A percentile compares a stretch with the other conserved stretches of the same genome.
These are phyloP conservation scores for Bhutanitis thaidina DNA, from an alignment of 2,888 invertebrate genomes.

Conservation along the genomic window DNA sequence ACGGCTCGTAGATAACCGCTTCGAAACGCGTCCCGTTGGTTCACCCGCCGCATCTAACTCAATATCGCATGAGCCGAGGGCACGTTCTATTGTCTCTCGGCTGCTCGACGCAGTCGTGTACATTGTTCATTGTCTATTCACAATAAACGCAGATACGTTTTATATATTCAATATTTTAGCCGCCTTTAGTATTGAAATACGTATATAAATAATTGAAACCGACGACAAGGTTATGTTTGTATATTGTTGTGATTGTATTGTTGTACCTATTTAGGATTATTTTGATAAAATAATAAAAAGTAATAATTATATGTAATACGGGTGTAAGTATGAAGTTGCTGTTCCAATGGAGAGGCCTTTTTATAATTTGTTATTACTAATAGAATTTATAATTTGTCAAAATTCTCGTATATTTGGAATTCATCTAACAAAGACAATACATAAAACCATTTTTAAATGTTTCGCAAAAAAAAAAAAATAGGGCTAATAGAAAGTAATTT, in stretches of 20 bases:
- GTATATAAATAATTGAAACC: constrained; percentile 14
- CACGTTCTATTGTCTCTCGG: constrained; percentile 47
- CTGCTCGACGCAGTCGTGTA: constrained; percentile 51
- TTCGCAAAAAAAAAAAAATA: too few species aligned
- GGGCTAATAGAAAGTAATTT: too few species aligned
- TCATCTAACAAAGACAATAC: too few species aligned
- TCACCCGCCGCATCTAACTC: constrained; percentile 36
- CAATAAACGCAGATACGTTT: constrained; percentile 31
- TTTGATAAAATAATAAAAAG: too few species aligned
- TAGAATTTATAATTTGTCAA: too few species aligned
- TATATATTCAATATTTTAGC: constrained; percentile 21
- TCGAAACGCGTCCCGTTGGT: constrained; percentile 34
- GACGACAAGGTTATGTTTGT: background rate
- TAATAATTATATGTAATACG: too few species aligned
- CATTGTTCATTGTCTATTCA: constrained; percentile 67
- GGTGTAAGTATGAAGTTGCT: too few species aligned
- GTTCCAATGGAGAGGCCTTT: too few species aligned
- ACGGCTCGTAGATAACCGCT: constrained; percentile 12
- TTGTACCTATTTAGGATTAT: too few species aligned
- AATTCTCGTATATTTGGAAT: too few species aligned
- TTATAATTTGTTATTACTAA: too few species aligned
- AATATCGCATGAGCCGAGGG: constrained; percentile 43
- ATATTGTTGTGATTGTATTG: background rate
- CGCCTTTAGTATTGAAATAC: constrained; percentile 21
- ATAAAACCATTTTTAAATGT: too few species aligned